Evolutionary conservation across 2,113 vertebrate genomes (phyloP).

Genomic region (Picathartes gymnocephalus): DNA sequence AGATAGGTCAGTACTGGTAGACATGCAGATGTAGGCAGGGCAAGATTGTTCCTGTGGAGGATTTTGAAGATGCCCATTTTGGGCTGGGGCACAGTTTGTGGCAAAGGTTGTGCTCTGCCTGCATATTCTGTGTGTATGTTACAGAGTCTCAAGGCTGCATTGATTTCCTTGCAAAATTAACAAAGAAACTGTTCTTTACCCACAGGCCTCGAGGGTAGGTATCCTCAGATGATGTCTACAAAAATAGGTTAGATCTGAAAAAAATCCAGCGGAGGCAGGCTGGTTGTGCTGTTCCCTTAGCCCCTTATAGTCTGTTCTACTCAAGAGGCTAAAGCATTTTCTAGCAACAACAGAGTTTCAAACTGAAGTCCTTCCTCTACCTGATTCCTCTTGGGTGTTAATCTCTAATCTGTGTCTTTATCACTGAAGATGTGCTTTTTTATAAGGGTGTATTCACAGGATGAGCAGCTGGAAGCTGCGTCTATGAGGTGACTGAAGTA

Average conservation of each 20-base stretch:
- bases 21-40: neutral
- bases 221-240: neutral
- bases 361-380: neutral
- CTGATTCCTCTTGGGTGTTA: neutral
- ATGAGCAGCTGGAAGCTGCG: neutral
- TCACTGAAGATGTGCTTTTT: neutral
- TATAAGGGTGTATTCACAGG: neutral
- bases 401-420: neutral
- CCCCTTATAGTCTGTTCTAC: neutral
- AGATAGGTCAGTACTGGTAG: neutral
- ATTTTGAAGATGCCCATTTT: neutral
- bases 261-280: neutral
- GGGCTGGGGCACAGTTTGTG: neutral
- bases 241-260: constrained; percentile 8
- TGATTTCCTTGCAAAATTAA: constrained; percentile 29
- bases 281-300: neutral
- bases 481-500: neutral
- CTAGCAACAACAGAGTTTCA: neutral
- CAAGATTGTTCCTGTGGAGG: neutral
- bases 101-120: neutral
- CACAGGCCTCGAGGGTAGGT: neutral
- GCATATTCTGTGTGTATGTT: neutral
- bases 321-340: neutral
- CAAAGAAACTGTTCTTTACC: neutral
- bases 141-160: neutral